Evolutionary conservation across 2,113 vertebrate species (phyloP).

Genomic region (Grantiella picta): DNA sequence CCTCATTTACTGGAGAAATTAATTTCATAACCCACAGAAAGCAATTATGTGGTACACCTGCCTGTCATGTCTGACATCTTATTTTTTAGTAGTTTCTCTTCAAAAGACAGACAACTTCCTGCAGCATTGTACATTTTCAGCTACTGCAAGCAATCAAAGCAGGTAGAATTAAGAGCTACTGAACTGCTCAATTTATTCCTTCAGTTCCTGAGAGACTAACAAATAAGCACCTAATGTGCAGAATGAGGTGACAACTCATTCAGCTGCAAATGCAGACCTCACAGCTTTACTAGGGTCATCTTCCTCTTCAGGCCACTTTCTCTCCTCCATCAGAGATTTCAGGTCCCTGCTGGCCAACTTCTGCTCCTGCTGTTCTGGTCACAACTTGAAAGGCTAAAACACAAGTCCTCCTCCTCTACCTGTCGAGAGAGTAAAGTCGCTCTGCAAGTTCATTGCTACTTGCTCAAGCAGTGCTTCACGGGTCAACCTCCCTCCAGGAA

Average conservation of each 20-base stretch:
- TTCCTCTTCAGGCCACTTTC: background rate
- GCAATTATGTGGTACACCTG: background rate
- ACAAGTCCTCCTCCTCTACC: background rate
- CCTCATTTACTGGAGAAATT: background rate
- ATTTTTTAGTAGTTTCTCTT: background rate
- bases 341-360: background rate
- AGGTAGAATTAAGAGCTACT: background rate
- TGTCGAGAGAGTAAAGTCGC: background rate
- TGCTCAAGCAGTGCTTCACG: background rate
- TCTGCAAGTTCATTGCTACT: background rate
- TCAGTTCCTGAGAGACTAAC: background rate
- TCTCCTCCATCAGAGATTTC: background rate
- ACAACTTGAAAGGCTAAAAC: background rate
- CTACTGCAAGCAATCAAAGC: background rate
- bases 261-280: background rate
- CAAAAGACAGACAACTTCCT: background rate
- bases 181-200: background rate
- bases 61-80: background rate
- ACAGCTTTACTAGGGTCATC: background rate
- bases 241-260: background rate
- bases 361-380: background rate
- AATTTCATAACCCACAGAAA: background rate
- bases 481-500: background rate
- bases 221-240: background rate
- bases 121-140: background rate